Evolutionary conservation across 2,113 vertebrate genomes (phyloP).

Genomic region (Bufo gargarizans): DNA sequence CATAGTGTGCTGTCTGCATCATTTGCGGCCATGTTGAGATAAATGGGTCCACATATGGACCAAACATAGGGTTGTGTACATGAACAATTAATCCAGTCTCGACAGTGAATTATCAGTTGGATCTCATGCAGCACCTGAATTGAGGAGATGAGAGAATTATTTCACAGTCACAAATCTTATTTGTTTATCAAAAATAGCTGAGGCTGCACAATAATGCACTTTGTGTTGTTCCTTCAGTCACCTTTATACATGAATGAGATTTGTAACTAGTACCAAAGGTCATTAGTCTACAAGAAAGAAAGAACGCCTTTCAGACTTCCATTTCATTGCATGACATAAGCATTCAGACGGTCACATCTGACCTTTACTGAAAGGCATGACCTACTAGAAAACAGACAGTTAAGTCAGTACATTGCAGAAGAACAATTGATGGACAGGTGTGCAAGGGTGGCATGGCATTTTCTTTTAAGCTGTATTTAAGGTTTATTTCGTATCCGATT

Average conservation of each 20-base stretch:
- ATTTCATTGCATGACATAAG: conserved; percentile 60
- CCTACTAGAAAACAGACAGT: conserved; percentile 56
- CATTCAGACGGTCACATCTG: conserved; percentile 64
- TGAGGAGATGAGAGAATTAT: conserved; percentile 8
- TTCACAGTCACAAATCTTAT: conserved; percentile 16
- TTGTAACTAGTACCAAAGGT: conserved; percentile 65
- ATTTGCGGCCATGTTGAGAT: too few species aligned
- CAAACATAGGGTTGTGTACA: too few species aligned
- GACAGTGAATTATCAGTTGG: background rate
- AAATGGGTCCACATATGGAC: too few species aligned
- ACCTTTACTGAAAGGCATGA: conserved; percentile 70
- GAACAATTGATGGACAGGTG: conserved; percentile 42
- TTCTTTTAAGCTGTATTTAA: background rate
- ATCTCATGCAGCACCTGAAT: background rate
- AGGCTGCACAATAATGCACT: conserved; percentile 18
- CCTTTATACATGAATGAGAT: conserved; percentile 43
- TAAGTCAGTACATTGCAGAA: background rate
- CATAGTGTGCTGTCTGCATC: too few species aligned
- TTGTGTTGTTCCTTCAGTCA: background rate
- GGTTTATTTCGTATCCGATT: background rate
- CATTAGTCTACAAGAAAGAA: conserved; percentile 59
- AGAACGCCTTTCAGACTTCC: conserved; percentile 58
- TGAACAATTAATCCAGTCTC: background rate
- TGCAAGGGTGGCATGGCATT: conserved; percentile 34
- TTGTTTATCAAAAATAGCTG: conserved; percentile 29